phyloP scores from a whole-genome alignment of 2,797 vertebrate genomes.

The Caiman crocodilus region DNA sequence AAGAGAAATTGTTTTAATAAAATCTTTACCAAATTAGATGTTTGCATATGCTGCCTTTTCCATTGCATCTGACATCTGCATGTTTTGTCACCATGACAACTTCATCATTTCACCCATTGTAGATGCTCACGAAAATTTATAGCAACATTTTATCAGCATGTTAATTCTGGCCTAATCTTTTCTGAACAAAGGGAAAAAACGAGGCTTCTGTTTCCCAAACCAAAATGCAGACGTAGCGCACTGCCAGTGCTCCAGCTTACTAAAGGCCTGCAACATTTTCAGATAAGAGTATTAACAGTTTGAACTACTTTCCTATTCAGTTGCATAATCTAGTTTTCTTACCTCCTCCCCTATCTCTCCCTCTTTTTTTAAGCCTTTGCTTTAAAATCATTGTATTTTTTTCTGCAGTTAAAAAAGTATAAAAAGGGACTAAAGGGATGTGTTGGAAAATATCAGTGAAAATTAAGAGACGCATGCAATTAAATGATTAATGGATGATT shows the following conservation, averaged over 20 bases:
- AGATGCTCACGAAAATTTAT: constrained; percentile 12
- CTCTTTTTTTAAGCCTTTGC: not conserved
- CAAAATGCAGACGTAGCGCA: not conserved
- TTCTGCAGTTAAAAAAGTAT: not conserved
- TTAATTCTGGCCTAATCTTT: constrained; percentile 21
- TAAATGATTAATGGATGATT: constrained; percentile 21
- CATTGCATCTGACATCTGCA: constrained; percentile 35
- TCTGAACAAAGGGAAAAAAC: constrained; percentile 37
- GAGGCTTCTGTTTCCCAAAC: not conserved
- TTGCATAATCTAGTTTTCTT: not conserved
- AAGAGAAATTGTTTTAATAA: not conserved
- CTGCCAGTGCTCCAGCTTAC: not conserved
- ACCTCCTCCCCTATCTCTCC: not conserved
- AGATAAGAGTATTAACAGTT: not conserved
- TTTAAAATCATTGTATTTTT: not conserved
- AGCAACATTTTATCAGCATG: constrained; percentile 23
- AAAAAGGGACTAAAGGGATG: not conserved
- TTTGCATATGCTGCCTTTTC: not conserved
- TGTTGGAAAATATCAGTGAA: constrained; percentile 13
- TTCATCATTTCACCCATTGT: not conserved
- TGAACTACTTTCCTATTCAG: constrained; percentile 4
- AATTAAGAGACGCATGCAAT: constrained; percentile 5
- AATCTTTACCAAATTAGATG: constrained; percentile 29
- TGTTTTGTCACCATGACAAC: constrained; percentile 73
- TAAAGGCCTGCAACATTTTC: not conserved